Base-by-base conservation (phyloP, 2,888 invertebrate species). In the Pristionchus fissidentatus region DNA sequence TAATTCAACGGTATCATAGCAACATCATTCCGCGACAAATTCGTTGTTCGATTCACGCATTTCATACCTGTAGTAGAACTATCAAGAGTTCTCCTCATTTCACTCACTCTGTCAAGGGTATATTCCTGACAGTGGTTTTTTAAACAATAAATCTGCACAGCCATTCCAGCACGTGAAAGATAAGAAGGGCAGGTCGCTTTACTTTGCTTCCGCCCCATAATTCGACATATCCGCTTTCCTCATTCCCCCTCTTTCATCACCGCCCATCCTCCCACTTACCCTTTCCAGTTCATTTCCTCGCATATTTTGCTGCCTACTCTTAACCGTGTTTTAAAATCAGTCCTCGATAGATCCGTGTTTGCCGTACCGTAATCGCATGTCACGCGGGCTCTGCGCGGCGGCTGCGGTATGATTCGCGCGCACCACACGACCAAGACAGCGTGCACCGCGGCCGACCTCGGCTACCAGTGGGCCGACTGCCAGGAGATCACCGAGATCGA, bases 381-480 rank as follows among this genome's bases (percentile, higher is more conserved):
- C n/a, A n/a, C n/a, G n/a, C n/a, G n/a, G n/a, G n/a, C n/a, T n/a
- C n/a, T n/a, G n/a, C 3, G 22, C n/a, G 41, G 70, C 38, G 38
- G 41, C 19, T 3, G 22, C 32, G 62, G 80, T 10, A 81, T 81
- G 80, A 81, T 81, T 46, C 80, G 80, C 46, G 80, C 80, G 10
- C 70, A 70, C 70, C 52, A 81, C 80, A 35, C 38, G 26, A 62
- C 80, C 5, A 81, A 57, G 38, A 43, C 29, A 26, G 79, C 55
- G 55, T 38, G 46, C 29, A 46, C 52, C 26, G 80, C 80, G 32
- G 80, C 80, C 46, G 46, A 81, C n/a, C 80, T 81, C 62, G 80
- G 80, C 43, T 81, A 29, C 32, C 62, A 81, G 80, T 81, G 80
- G 80, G 41, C 41, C 26, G 46, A 81, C 29, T 81, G 62, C 80